A percentile compares a stretch with the other conserved stretches of the same genome.
Conservation (phyloP, 1,140 invertebrate species). For the Cyclargus thomasi region DNA sequence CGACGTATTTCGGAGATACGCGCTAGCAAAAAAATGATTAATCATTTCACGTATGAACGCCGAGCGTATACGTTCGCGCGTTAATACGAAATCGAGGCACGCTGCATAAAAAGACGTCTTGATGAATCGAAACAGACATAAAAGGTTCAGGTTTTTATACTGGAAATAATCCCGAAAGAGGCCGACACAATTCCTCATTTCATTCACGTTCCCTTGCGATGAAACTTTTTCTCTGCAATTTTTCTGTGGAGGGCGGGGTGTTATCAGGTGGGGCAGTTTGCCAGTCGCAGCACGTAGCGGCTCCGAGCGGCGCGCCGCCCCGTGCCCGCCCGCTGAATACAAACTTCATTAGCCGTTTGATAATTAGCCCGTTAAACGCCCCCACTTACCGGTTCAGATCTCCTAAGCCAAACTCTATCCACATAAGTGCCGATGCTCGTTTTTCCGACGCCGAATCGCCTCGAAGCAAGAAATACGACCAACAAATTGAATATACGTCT, state of each 20-base stretch:
- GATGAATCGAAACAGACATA: conserved; percentile 69
- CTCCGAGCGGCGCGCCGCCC: conserved; percentile 47
- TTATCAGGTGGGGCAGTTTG: conserved; percentile 70
- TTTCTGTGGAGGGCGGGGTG: conserved; percentile 69
- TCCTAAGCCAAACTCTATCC: conserved; percentile 47
- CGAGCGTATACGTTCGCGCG: conserved; percentile 16
- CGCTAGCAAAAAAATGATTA: background rate
- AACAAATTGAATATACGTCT: background rate
- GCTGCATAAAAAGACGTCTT: conserved; percentile 44
- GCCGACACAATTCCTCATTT: conserved; percentile 74
- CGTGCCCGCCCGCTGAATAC: conserved; percentile 65
- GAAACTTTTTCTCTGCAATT: conserved; percentile 76
- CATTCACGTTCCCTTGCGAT: conserved; percentile 73
- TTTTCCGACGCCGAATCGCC: background rate
- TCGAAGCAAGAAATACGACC: background rate
- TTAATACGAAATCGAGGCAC: conserved; percentile 29
- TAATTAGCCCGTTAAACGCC: conserved; percentile 76
- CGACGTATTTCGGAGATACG: background rate
- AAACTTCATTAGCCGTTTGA: conserved; percentile 76
- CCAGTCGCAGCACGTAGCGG: conserved; percentile 67
- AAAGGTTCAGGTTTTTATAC: conserved; percentile 64
- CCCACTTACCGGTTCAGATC: conserved; percentile 60
- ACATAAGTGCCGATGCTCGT: conserved; percentile 21
- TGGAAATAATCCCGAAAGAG: conserved; percentile 71
- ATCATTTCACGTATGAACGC: background rate